Base-by-base conservation (phyloP, 2,113 vertebrate species). In the Halcyon senegalensis region DNA sequence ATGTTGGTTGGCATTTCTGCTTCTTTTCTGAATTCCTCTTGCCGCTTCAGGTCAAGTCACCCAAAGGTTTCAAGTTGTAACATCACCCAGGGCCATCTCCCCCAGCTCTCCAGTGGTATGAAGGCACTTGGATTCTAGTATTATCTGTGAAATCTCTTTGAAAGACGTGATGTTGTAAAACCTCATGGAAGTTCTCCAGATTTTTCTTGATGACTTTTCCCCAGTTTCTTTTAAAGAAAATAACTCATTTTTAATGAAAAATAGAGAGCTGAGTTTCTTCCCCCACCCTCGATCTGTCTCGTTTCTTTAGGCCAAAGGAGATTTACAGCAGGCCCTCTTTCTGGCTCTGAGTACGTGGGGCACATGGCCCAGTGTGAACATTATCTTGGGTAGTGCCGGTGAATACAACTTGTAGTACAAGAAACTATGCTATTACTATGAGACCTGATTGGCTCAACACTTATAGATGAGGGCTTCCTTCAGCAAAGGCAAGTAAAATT, bases 371-470 rank as follows among this genome's bases (percentile, higher is more conserved):
- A 6, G 25, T 1, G 30, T 20, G 77, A 30, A 19, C 41, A 21
- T 37, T 78, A n/a, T 18, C 81, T 33, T 37, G 51, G 37, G 39
- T 20, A 35, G 56, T 58, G 50, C 55, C 1, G 1, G 35, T 19
- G 31, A 51, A 24, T 37, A 28, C 33, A 73, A 3, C 44, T 55
- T 1, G 0, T 4, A 33, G 35, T 4, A 41, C 18, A 35, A 31
- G 31, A 37, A 44, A 44, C 13, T 0, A 0, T 33, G 28, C 24
- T 18, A 9, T 31, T 8, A n/a, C 35, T 16, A 4, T 5, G 59
- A 73, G 58, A 58, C 25, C n/a, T 23, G 20, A 43, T 14, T 15
- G 24, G 82, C 63, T 77, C 55, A 31, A 10, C 20, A 10, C 10
- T 50, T 4, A 2, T 41, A 55, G 31, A 27, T 14, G 46, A 59